Evolutionary conservation across 2,113 vertebrate species (phyloP).

Genomic region (Danionella cerebrum): DNA sequence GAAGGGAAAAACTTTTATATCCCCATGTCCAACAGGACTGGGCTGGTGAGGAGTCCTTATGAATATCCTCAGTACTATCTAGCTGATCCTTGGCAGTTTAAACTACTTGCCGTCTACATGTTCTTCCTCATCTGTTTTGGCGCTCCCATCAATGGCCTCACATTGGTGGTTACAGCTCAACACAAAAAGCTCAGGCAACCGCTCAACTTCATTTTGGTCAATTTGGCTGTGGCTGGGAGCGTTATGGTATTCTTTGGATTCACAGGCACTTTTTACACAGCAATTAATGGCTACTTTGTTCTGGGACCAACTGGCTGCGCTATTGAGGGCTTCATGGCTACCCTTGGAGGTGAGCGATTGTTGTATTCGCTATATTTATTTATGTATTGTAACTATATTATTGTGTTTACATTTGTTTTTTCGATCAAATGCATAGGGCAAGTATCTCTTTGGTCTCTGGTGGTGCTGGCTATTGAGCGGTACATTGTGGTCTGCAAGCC

Average conservation of each 20-base stretch:
- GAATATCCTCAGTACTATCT: conserved; percentile 73
- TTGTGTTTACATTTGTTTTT: neutral
- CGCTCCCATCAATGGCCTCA: conserved; percentile 61
- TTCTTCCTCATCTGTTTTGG: conserved; percentile 67
- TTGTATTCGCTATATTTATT: no score
- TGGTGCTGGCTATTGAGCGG: conserved; percentile 61
- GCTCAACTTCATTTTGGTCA: conserved; percentile 68
- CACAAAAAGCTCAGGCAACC: conserved; percentile 74
- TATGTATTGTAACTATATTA: no score
- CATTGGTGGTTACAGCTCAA: conserved; percentile 63
- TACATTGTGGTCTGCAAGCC: conserved; percentile 67
- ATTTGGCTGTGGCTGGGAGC: conserved; percentile 60
- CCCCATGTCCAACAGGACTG: conserved; percentile 74
- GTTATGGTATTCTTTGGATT: conserved; percentile 64
- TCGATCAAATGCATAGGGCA: conserved; percentile 53
- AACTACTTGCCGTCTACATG: conserved; percentile 59
- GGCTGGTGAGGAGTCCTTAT: conserved; percentile 69
- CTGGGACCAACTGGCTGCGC: conserved; percentile 57
- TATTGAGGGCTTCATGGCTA: conserved; percentile 64
- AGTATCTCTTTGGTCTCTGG: conserved; percentile 63
- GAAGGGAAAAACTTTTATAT: conserved; percentile 75
- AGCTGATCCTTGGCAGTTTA: conserved; percentile 62
- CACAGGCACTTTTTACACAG: conserved; percentile 58
- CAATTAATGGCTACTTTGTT: conserved; percentile 60
- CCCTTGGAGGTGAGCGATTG: conserved; percentile 64